Evolutionary conservation across 2,888 invertebrate genomes (phyloP), one percentile per base, ranked within the genome.

Genomic region (Platypus cylindrus): DNA sequence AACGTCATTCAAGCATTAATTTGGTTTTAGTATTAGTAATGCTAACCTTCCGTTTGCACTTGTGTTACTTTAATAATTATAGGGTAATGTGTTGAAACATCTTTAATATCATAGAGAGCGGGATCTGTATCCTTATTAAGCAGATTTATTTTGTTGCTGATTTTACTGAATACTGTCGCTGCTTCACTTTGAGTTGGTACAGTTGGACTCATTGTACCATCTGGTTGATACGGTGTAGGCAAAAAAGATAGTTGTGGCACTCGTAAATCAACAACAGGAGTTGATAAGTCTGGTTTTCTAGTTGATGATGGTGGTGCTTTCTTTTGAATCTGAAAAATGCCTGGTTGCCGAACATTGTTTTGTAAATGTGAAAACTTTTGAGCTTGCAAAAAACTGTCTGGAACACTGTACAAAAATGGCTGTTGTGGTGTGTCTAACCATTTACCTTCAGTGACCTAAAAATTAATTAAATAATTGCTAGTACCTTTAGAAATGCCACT

Each of bases 81-180:
- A 4, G 62, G 62, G 42, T 55, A 63, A 50, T 63, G 63, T 1
- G 63, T 63, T 1, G 62, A 62, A 11, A 63, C 62, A 40, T 63
- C 63, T 43, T 62, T 62, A 15, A 62, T 49, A 40, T 55, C 57
- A 38, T 56, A 62, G 36, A 48, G 55, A 14, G 45, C 28, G 9
- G 54, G 53, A 38, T 48, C 47, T 18, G 35, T 50, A 20, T 40
- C 48, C 30, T 48, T 22, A 7, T 33, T 42, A 22, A 22, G 25
- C 17, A 45, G 46, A 32, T 51, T 53, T 43, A 53, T 53, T 32
- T 54, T 48, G 24, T 49, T 41, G 29, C 50, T 56, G 26, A 63
- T 45, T 47, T 58, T 53, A 1, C 52, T 47, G 44, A 59, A 63
- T 32, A 62, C 52, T 0, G 60, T 57, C 0, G 62, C 59, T 3